Evolutionary conservation across 2,797 vertebrate genomes (phyloP), one percentile per base, ranked within the genome.

Genomic region (Lagocephalus sceleratus): DNA sequence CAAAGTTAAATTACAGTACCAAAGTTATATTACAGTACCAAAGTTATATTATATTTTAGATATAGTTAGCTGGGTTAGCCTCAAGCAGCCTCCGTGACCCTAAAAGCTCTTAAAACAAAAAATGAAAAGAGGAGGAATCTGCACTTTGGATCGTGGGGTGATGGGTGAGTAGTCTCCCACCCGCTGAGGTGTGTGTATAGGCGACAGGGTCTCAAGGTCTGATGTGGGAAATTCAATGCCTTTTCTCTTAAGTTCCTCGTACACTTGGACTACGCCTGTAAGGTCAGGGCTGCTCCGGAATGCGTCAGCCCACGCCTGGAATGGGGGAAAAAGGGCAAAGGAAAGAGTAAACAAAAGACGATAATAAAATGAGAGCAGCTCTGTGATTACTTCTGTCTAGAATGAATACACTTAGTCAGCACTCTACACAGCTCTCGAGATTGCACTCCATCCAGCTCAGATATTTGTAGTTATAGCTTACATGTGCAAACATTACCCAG

Each of bases 221-320:
- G 96, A 95, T 87, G 91, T 91, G 48, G 97, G 97, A 73, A 99
- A 99, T 83, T 99, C 96, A 0, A 98, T 88, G 67, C 97, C 97
- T 89, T 98, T 99, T 83, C 96, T 94, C 82, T 99, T 99, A 61
- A 99, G 92, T 48, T 99, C 97, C 83, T 99, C 97, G 0, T 99
- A 99, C 75, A 95, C 92, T 54, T 99, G 97, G 60, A 99, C 97
- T 3, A 98, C 96, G 1, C 97, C 96, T 0, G 95, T 99, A 69
- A 99, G 93, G 82, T 99, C 97, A 0, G 97, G 95, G 64, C 94
- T 98, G 81, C 97, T 99, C 73, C 97, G 93, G 81, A 99, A 99
- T 4, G 97, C 97, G 56, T 99, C 97, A 0, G 97, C 96, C 97
- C 97, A 99, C 0, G 97, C 96, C 97, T 99, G 83, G 44, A 83